Evolutionary conservation across 2,888 invertebrate species (phyloP), one percentile per base, ranked within the genome.

Genomic region (Nomada ferruginata): DNA sequence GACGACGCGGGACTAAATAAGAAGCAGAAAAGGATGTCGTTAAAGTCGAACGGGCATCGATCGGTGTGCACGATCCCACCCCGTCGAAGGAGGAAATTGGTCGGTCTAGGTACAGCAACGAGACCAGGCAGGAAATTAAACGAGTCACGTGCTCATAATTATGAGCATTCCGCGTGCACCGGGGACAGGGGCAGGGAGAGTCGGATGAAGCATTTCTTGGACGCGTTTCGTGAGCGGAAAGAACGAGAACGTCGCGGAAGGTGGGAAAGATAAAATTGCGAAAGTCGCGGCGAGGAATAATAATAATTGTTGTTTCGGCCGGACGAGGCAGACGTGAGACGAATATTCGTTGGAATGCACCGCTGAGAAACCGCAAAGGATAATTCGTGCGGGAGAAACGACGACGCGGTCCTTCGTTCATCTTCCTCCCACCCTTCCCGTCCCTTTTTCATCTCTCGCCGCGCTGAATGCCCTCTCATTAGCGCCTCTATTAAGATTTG

Each of bases 401-500:
- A 69, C 71, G 66, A 65, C 55, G 66, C 65, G 29, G 44, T 44
- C 59, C 59, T 20, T n/a, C 42, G 11, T 44, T 59, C 42, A 61
- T 20, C 52, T 57, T 65, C 55, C 10, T 20, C n/a, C 78, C 44
- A 63, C 71, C 73, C 75, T 76, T 80, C 81, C 75, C 73, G 52
- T 64, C 63, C 79, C 70, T 78, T 61, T 82, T 57, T 70, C 82
- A 72, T 82, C 84, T 82, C 85, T 76, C 76, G 73, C 79, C 87
- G 84, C 86, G 84, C 83, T 90, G 88, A 89, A 90, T 90, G 89
- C 90, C 90, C 91, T 90, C 92, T 92, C 92, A 93, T 93, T 92
- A 93, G 91, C 91, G 90, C 89, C 89, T 89, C 91, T 91, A 92
- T 93, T 91, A 92, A 92, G 90, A 92, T 93, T 92, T 93, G 91